Conservation (phyloP, 2,888 invertebrate species). For the Conops quadrifasciatus region DNA sequence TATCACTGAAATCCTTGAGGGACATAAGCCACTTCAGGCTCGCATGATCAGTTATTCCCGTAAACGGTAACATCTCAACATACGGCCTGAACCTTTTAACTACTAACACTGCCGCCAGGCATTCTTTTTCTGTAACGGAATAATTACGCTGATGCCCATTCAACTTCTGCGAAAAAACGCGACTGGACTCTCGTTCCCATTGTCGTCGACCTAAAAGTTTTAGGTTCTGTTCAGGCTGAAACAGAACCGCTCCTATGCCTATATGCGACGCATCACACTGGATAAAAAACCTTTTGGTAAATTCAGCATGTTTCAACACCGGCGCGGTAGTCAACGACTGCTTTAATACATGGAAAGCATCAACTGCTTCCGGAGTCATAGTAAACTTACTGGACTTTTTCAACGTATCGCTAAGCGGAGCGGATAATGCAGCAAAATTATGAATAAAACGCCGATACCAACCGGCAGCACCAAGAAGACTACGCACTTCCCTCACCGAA, state of each 20-base stretch:
- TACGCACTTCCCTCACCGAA: constrained; percentile 10
- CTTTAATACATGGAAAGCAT: constrained; percentile 16
- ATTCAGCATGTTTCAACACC: constrained; percentile 13
- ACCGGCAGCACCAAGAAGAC: constrained; percentile 29
- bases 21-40: not conserved
- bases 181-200: not conserved
- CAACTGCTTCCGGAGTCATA: constrained; percentile 18
- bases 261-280: constrained; percentile 24
- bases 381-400: constrained; percentile 28
- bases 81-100: not conserved
- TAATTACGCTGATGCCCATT: not conserved
- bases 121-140: not conserved
- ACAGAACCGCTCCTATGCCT: constrained; percentile 15
- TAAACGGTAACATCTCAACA: not conserved
- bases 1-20: not conserved
- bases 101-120: not conserved
- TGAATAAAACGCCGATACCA: constrained; percentile 25
- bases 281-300: constrained; percentile 13
- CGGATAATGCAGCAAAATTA: constrained; percentile 15
- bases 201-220: not conserved
- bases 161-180: not conserved
- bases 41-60: not conserved
- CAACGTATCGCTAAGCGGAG: constrained; percentile 24
- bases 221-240: too few species aligned
- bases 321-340: constrained; percentile 7